phyloP scores from a whole-genome alignment of 2,113 vertebrate species.

The Panthera tigris region DNA sequence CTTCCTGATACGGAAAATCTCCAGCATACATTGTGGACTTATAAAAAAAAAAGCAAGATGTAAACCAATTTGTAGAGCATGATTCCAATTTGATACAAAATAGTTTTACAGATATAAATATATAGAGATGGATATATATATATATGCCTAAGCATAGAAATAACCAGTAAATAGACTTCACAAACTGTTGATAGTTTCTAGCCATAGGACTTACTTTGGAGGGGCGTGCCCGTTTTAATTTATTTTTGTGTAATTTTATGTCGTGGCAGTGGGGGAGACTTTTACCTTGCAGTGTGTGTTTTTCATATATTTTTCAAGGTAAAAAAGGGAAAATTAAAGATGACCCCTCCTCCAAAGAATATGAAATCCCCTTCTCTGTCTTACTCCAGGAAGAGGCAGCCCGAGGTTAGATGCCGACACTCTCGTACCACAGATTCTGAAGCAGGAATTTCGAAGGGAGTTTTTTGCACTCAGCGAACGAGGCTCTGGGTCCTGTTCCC shows the following conservation, averaged over 20 bases:
- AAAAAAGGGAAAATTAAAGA: background rate
- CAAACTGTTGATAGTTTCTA: background rate
- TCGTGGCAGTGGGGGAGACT: background rate
- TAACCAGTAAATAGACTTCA: background rate
- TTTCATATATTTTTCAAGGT: constrained; percentile 21
- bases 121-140: background rate
- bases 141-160: background rate
- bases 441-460: background rate
- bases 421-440: background rate
- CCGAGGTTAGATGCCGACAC: background rate
- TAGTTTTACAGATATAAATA: background rate
- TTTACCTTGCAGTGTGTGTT: constrained; percentile 1
- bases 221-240: background rate
- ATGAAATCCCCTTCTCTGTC: background rate
- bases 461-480: background rate
- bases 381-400: background rate
- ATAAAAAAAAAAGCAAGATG: background rate
- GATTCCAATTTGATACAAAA: constrained; percentile 27
- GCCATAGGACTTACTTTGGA: background rate
- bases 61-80: background rate
- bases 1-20: background rate
- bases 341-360: background rate
- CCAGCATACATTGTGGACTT: background rate
- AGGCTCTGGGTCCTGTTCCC: background rate
- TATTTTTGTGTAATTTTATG: constrained; percentile 40